Evolutionary conservation across 2,113 vertebrate species (phyloP), one percentile per base, ranked within the genome.

Genomic region (Pandion haliaetus): DNA sequence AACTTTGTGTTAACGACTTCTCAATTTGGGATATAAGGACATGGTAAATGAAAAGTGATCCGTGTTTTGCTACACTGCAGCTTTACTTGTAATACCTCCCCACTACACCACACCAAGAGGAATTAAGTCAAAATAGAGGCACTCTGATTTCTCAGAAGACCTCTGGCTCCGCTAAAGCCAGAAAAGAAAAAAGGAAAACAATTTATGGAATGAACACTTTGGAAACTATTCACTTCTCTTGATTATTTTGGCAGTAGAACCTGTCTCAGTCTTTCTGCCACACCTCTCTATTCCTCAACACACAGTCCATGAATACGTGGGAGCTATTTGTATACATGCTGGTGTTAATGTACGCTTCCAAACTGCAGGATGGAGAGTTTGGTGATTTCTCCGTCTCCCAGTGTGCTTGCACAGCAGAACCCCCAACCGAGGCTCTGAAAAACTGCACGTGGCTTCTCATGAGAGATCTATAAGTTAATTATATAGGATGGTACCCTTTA

Each of bases 161-260:
- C 72, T 84, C 44, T 84, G 86, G 59, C 87, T 95, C 81, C 0
- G 11, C 44, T 82, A 70, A 93, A 94, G 78, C 50, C 28, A 84
- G 44, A 40, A 82, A 45, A 26, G 28, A 54, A 69, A 54, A 63
- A 44, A 15, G 3, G 29, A 88, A 95, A 97, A 94, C 90, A 94
- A 90, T 91, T 87, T 72, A 91, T 87, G 93, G 87, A 93, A 93
- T 63, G 66, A 96, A 91, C 93, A 96, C 95, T 95, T 97, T 93
- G 90, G 93, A 96, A 96, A 94, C 70, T 82, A 94, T 91, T 94
- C 82, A 72, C 78, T 86, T 54, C 40, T 76, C 62, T 44, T 96
- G 95, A 87, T 95, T 95, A 91, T 78, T 93, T 91, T 96, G 95
- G 93, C 96, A 96, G 78, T 7, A 9, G 66, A 45, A 44, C 11